Conservation (phyloP, 2,888 invertebrate species). For the Drosophila borealis region DNA sequence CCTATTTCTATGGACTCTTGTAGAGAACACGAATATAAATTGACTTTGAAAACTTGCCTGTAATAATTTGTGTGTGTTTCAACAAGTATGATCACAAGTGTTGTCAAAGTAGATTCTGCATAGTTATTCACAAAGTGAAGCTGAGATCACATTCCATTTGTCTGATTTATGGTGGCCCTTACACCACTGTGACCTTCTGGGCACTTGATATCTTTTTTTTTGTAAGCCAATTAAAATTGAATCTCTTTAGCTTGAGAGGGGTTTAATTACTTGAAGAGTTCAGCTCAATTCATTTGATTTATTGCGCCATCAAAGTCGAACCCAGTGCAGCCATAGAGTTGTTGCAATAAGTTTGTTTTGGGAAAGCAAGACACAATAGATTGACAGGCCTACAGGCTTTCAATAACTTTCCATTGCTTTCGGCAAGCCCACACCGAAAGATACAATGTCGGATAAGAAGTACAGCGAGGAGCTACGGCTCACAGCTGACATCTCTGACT, state of each 20-base stretch:
- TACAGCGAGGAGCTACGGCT: constrained; percentile 56
- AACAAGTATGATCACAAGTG: too few species aligned
- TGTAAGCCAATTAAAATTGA: constrained; percentile 21
- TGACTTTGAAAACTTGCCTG: too few species aligned
- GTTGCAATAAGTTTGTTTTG: constrained; percentile 54
- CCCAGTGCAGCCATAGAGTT: constrained; percentile 24
- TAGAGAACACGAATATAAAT: too few species aligned
- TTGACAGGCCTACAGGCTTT: constrained; percentile 66
- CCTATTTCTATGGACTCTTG: too few species aligned
- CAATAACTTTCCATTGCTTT: constrained; percentile 73
- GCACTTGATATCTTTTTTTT: background rate
- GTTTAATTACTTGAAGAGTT: constrained; percentile 23
- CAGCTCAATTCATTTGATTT: constrained; percentile 43
- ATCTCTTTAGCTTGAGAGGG: background rate
- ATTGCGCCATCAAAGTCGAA: constrained; percentile 33
- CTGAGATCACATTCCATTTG: background rate
- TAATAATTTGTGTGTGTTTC: too few species aligned
- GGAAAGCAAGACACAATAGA: constrained; percentile 54
- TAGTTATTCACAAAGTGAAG: too few species aligned
- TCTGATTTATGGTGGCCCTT: background rate
- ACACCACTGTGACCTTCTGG: background rate
- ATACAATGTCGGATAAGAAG: constrained; percentile 73
- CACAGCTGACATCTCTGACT: constrained; percentile 64
- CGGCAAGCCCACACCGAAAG: constrained; percentile 72
- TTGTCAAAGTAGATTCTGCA: too few species aligned